These are phyloP conservation scores for Podarcis cretensis DNA, from an alignment of 2,113 vertebrate species.

Conservation along the genomic window DNA sequence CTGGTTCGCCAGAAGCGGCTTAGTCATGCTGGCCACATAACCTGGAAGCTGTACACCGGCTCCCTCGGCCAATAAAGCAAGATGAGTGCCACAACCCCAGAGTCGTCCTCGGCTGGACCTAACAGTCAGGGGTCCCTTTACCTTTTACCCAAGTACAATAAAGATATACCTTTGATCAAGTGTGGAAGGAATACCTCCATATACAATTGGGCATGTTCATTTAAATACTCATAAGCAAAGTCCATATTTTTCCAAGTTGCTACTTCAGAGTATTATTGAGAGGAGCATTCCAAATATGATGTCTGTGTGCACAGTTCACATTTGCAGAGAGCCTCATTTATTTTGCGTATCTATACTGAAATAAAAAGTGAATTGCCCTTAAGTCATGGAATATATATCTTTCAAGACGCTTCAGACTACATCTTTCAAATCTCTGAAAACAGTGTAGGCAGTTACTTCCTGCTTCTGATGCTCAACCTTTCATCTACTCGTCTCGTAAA, in stretches of 20 bases:
- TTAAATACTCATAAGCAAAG: background rate
- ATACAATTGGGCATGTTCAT: background rate
- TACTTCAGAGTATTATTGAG: background rate
- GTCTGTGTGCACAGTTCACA: background rate
- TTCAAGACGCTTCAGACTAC: background rate
- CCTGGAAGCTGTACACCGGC: too few relatives aligned
- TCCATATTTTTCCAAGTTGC: background rate
- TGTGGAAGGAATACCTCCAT: background rate
- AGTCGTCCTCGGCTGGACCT: too few relatives aligned
- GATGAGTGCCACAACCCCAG: too few relatives aligned
- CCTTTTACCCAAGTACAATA: background rate
- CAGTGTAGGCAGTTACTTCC: background rate
- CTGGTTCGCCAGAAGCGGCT: too few relatives aligned
- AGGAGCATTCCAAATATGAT: background rate
- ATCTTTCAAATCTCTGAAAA: background rate
- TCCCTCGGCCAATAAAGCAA: too few relatives aligned
- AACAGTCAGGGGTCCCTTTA: background rate
- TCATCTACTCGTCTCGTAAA: background rate
- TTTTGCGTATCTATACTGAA: background rate
- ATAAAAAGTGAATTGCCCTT: background rate
- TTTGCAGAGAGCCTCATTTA: background rate
- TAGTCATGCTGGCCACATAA: too few relatives aligned
- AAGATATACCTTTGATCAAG: background rate
- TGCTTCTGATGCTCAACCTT: background rate
- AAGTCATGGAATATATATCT: too few relatives aligned